phyloP scores from a whole-genome alignment of 2,113 vertebrate species.

The Tachysurus fulvidraco region DNA sequence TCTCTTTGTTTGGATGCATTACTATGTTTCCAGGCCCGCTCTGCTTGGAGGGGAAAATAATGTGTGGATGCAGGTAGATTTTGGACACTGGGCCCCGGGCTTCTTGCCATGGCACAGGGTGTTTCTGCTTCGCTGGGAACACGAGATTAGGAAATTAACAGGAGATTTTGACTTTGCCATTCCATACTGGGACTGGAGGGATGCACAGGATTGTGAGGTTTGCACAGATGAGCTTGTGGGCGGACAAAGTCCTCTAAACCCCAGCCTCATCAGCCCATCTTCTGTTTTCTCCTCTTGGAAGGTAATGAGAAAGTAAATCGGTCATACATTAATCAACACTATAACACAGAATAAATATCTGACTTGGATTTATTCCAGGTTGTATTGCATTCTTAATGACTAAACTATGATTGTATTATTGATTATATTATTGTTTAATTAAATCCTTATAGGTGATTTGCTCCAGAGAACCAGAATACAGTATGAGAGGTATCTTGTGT shows the following conservation, averaged over 20 bases:
- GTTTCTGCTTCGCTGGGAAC: slow-evolving; percentile 88
- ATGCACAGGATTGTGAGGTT: slow-evolving; percentile 80
- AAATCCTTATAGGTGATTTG: slow-evolving; percentile 81
- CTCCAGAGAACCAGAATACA: slow-evolving; percentile 85
- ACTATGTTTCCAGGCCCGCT: slow-evolving; percentile 88
- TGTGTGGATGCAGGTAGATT: slow-evolving; percentile 89
- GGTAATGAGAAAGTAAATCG: slow-evolving; percentile 66
- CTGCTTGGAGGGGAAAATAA: slow-evolving; percentile 80
- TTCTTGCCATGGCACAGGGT: slow-evolving; percentile 93
- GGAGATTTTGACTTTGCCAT: slow-evolving; percentile 90
- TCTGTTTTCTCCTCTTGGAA: slow-evolving; percentile 95
- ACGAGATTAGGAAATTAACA: slow-evolving; percentile 82
- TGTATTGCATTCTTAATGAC: too few species aligned
- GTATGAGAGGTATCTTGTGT: slow-evolving; percentile 78
- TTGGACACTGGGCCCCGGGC: slow-evolving; percentile 89
- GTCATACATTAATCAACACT: too few species aligned
- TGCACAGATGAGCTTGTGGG: slow-evolving; percentile 92
- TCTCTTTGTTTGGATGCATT: slow-evolving; percentile 96
- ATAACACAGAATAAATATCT: too few species aligned
- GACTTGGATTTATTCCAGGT: too few species aligned
- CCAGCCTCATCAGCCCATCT: slow-evolving; percentile 83
- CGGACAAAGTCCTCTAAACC: slow-evolving; percentile 73
- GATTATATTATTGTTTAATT: slow-evolving; percentile 20
- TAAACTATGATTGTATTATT: not conserved
- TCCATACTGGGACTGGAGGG: slow-evolving; percentile 96